Base-by-base conservation (phyloP, 2,888 invertebrate species). In the Mesoligia furuncula region DNA sequence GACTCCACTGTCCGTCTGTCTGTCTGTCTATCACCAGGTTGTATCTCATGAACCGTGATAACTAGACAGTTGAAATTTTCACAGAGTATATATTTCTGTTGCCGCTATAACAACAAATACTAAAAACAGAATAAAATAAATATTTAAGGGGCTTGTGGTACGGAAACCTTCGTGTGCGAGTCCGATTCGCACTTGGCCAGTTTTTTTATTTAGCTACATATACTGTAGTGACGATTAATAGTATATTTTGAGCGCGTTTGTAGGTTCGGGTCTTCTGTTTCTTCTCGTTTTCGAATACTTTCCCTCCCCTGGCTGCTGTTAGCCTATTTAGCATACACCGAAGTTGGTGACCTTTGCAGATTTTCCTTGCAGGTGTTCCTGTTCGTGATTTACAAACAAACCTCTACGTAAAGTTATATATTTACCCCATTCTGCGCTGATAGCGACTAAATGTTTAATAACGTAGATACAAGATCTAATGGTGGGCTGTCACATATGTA, bases 341-440 rank as follows among this genome's bases (percentile, higher is more conserved):
- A 90, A 89, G 90, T 87, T 80, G 36, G 48, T 83, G 81, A 75
- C 81, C 82, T 75, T 77, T 42, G n/a, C 59, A 73, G 66, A 70
- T 79, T 80, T 86, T 79, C n/a, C n/a, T n/a, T 42, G n/a, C 59
- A 73, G 66, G 68, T 79, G 78, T 86, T 79, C 70, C 59, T 70
- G 76, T 74, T 75, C 77, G 31, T 72, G 51, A 75, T 81, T 73
- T 54, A 68, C 48, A 85, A 86, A 79, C 74, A 80, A 81, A 77
- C 66, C 78, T 76, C 31, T 69, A n/a, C 36, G 36, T 51, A 64
- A 70, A 67, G 39, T 70, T 70, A 67, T 68, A 80, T 75, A 73
- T 57, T 51, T 45, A 62, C 69, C 62, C 59, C 27, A 42, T 24
- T 15, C 42, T n/a, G n/a, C 27, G 31, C 65, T 51, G 75, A 73